Evolutionary conservation across 2,888 invertebrate genomes (phyloP).

Genomic region (Marronus borbonicus): DNA sequence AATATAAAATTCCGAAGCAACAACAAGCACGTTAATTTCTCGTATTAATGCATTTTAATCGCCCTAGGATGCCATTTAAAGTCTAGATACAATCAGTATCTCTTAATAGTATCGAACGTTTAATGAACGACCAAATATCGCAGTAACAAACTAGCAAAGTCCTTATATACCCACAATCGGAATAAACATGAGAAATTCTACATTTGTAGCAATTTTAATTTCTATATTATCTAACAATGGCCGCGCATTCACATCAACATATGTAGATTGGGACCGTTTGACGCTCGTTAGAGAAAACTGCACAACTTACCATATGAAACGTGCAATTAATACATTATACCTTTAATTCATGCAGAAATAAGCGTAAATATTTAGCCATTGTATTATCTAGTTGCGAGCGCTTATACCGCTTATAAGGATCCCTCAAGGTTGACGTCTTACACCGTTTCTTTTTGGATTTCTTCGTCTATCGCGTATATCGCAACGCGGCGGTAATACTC

Average conservation of each 20-base stretch:
- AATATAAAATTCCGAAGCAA: too few relatives aligned
- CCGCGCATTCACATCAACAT: not conserved
- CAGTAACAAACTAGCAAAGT: not conserved
- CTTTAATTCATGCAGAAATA: constrained; percentile 26
- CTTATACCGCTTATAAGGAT: constrained; percentile 21
- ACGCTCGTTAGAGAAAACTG: constrained; percentile 5
- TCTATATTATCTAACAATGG: not conserved
- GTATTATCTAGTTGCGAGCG: constrained; percentile 16
- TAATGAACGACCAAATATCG: not conserved
- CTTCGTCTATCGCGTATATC: constrained; percentile 26
- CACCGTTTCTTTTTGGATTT: constrained; percentile 36
- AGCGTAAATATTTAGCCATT: constrained; percentile 36
- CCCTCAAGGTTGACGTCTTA: constrained; percentile 32
- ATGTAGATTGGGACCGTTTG: not conserved
- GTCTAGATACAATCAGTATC: not conserved
- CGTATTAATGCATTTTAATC: not conserved
- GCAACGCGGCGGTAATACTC: constrained; percentile 7
- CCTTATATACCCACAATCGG: not conserved
- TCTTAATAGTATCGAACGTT: not conserved
- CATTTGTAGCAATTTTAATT: not conserved
- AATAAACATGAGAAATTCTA: not conserved
- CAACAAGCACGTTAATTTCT: not conserved
- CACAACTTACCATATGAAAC: not conserved
- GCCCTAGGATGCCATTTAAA: not conserved
- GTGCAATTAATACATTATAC: constrained; percentile 28